Percentiles rank a stretch among this genome's conserved stretches.
Evolutionary conservation across 2,797 vertebrate species (phyloP).

Genomic region (Gymnocypris eckloni): DNA sequence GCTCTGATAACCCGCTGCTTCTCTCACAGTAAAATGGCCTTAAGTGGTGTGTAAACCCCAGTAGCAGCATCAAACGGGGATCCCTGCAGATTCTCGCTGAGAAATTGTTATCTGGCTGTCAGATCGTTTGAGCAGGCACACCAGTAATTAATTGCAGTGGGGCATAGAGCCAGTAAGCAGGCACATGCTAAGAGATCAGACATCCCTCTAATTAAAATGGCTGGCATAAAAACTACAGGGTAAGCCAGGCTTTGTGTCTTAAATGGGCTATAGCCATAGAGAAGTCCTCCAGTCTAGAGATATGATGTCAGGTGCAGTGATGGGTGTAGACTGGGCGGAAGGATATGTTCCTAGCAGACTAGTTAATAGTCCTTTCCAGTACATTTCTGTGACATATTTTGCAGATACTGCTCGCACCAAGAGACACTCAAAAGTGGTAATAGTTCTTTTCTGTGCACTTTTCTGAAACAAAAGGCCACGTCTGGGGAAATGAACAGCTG

Average conservation of each 20-base stretch:
- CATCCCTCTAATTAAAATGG: slow-evolving; percentile 70
- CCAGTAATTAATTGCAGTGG: slow-evolving; percentile 63
- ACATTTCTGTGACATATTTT: background rate
- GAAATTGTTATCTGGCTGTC: slow-evolving; percentile 59
- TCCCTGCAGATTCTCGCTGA: slow-evolving; percentile 43
- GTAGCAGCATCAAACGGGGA: slow-evolving; percentile 18
- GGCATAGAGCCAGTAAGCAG: slow-evolving; percentile 63
- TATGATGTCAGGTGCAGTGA: background rate
- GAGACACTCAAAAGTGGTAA: background rate
- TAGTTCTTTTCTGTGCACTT: slow-evolving; percentile 1
- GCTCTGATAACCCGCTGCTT: background rate
- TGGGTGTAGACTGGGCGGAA: background rate
- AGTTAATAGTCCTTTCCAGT: background rate
- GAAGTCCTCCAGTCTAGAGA: background rate
- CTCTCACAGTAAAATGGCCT: background rate
- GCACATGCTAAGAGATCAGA: slow-evolving; percentile 64
- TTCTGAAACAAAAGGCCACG: no score
- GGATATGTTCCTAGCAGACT: background rate
- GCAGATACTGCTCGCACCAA: background rate
- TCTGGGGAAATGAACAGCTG: background rate
- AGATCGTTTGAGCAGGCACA: slow-evolving; percentile 56
- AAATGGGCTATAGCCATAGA: background rate
- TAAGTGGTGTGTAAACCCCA: slow-evolving; percentile 15
- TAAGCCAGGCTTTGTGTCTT: background rate
- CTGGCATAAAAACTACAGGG: slow-evolving; percentile 55